Evolutionary conservation across 2,113 vertebrate genomes (phyloP), one percentile per base, ranked within the genome.

Genomic region (Gymnarchus niloticus): DNA sequence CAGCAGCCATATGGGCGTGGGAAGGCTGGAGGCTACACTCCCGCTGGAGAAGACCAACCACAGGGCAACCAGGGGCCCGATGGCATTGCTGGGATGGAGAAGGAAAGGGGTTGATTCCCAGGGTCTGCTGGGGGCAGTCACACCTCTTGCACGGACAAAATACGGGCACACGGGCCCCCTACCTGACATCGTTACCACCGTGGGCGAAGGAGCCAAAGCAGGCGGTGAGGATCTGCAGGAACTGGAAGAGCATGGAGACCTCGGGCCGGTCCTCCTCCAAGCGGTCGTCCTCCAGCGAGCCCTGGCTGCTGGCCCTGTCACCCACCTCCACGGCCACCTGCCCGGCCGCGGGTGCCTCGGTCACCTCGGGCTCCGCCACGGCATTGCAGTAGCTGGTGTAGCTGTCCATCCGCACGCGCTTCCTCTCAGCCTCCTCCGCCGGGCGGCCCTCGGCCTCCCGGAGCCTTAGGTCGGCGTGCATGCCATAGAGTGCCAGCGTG

Each of bases 111-210:
- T n/a, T 51, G n/a, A 81, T 23, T 80, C 46, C 19, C 76, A 48
- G 10, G 48, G 10, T 48, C 49, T 8, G 49, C 49, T 81, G n/a
- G 14, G n/a, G 44, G 0, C 1, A 52, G 5, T 9, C 2, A 80
- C 25, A 41, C 14, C 9, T 19, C 2, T 49, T 19, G 52, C 33
- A 41, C 21, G 17, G 17, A n/a, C 73, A 81, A 21, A 4, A 57
- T 9, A 37, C 23, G 7, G 28, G 59, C 56, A 25, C 51, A 56
- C 4, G 25, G 14, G 14, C 28, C 12, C 25, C 93, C 83, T 84
- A 99, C 97, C 97, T 99, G 91, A 99, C 98, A 0, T 99, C 98
- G 1, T 99, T 99, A 82, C 97, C 97, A n/a, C 97, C 97, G 0
- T 99, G 98, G 37, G 98, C 97, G 0, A 99, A 99, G 1, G 98